phyloP scores from a whole-genome alignment of 2,888 invertebrate species.

The Pyrrhia umbra region DNA sequence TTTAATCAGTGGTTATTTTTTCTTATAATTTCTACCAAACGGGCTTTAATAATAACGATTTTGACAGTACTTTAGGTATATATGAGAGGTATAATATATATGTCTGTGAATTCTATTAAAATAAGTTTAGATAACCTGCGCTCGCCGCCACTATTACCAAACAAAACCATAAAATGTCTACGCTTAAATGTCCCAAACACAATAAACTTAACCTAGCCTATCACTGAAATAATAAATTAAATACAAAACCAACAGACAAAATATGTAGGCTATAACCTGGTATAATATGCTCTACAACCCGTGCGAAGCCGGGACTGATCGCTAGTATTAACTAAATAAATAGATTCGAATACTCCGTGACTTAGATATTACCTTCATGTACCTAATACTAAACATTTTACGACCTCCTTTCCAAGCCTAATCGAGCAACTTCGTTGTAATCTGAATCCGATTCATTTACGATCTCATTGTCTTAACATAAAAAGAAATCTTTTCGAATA shows the following conservation, averaged over 20 bases:
- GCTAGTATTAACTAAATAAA: too few relatives aligned
- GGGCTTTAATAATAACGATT: neutral
- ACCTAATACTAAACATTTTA: conserved; percentile 41
- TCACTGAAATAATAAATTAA: neutral
- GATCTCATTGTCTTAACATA: conserved; percentile 38
- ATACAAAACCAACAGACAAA: neutral
- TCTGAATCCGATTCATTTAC: conserved; percentile 45
- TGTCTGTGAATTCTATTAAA: too few relatives aligned
- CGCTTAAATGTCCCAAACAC: neutral
- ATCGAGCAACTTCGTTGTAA: conserved; percentile 49
- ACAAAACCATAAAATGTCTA: neutral
- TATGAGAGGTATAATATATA: too few relatives aligned
- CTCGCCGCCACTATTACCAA: neutral
- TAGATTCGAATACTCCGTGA: conserved; percentile 9
- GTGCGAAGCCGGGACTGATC: too few relatives aligned
- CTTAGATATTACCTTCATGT: conserved; percentile 36
- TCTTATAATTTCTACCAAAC: neutral
- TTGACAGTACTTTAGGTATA: too few relatives aligned
- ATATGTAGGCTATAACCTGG: too few relatives aligned
- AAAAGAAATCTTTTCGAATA: conserved; percentile 33
- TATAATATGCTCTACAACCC: too few relatives aligned
- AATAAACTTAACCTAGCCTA: neutral
- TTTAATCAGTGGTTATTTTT: neutral
- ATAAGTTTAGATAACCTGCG: neutral
- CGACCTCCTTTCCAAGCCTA: conserved; percentile 33